Evolutionary conservation across 2,113 vertebrate species (phyloP).

Genomic region (Boleophthalmus pectinirostris): DNA sequence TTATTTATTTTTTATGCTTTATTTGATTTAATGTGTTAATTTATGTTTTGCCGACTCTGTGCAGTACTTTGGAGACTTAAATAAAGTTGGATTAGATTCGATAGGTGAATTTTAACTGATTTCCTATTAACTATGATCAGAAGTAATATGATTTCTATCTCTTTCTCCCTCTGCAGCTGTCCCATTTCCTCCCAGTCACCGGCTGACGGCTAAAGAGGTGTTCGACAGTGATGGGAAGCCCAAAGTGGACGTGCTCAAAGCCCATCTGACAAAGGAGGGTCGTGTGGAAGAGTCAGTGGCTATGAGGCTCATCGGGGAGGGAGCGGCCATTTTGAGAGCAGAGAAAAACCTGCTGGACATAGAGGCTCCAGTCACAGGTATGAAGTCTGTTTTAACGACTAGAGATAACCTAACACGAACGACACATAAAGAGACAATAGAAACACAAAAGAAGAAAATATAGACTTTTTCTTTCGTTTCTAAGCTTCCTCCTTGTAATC

Average conservation of each 20-base stretch:
- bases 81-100: no score
- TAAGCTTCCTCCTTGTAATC: no score
- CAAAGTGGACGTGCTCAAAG: constrained; percentile 97
- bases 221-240: constrained; percentile 97
- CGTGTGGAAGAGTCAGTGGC: constrained; percentile 94
- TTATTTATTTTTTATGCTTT: no score
- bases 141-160: neutral
- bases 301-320: constrained; percentile 93
- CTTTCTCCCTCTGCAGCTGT: constrained; percentile 79
- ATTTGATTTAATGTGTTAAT: no score
- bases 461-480: no score
- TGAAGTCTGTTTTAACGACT: neutral
- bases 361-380: constrained; percentile 97
- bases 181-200: constrained; percentile 96
- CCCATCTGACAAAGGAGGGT: constrained; percentile 98
- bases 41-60: no score
- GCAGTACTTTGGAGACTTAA: no score
- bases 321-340: constrained; percentile 89
- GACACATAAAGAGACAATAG: neutral
- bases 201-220: constrained; percentile 96
- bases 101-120: no score
- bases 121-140: neutral
- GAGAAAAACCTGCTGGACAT: constrained; percentile 99
- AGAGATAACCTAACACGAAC: neutral
- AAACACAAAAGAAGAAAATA: no score